Conservation (phyloP, 2,888 invertebrate genomes). For the Himalopsyche kuldschensis region DNA sequence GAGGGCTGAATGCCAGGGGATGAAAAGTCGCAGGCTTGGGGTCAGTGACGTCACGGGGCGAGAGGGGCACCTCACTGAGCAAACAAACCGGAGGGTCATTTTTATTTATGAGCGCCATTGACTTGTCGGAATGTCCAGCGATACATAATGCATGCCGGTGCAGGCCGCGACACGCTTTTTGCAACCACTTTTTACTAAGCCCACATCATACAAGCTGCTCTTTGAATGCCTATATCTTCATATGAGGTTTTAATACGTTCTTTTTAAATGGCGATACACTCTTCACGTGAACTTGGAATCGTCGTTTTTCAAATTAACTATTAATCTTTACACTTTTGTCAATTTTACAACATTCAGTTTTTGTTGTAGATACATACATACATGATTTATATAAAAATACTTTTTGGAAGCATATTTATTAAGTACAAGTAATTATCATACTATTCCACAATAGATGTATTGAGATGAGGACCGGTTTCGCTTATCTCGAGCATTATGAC, state of each 20-base stretch:
- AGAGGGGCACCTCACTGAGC: conserved; percentile 7
- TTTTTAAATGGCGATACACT: too few relatives aligned
- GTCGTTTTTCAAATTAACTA: too few relatives aligned
- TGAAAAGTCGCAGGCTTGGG: conserved; percentile 6
- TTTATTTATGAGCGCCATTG: conserved; percentile 40
- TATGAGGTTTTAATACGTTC: background rate
- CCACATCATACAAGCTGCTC: background rate
- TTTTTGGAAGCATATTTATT: too few relatives aligned
- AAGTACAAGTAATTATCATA: too few relatives aligned
- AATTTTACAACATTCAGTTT: too few relatives aligned
- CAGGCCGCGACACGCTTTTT: background rate
- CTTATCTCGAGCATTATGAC: too few relatives aligned
- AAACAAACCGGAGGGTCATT: conserved; percentile 36
- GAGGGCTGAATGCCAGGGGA: background rate
- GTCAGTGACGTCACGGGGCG: background rate
- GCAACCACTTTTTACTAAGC: background rate
- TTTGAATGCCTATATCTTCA: background rate
- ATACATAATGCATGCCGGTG: conserved; percentile 35
- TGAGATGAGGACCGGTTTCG: too few relatives aligned
- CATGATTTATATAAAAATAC: too few relatives aligned
- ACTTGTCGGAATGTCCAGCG: conserved; percentile 33
- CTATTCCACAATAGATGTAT: too few relatives aligned
- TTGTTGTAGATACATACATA: too few relatives aligned
- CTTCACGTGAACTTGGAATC: too few relatives aligned
- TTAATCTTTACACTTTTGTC: too few relatives aligned